Percentiles rank a stretch among this genome's conserved stretches.
These are phyloP conservation scores for Peribatodes rhomboidaria DNA, from an alignment of 2,888 invertebrate species.

Conservation along the genomic window DNA sequence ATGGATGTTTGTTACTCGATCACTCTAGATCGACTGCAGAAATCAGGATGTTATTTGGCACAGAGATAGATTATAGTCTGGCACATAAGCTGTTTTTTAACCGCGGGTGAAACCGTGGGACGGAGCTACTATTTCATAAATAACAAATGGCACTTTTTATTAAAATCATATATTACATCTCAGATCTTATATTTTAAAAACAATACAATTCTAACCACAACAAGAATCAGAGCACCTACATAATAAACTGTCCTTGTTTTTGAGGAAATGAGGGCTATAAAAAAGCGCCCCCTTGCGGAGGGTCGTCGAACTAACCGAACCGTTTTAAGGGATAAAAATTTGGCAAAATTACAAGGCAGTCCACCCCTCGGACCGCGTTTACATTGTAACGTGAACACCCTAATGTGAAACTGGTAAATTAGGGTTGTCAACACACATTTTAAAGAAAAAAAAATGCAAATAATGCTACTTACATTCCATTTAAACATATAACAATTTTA, in stretches of 20 bases:
- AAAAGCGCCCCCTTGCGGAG: constrained; percentile 58
- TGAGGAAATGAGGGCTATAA: constrained; percentile 65
- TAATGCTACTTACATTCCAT: no score
- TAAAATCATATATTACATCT: no score
- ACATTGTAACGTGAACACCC: constrained; percentile 85
- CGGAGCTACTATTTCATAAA: no score
- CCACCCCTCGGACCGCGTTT: constrained; percentile 75
- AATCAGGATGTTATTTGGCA: no score
- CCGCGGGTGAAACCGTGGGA: no score
- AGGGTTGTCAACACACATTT: constrained; percentile 63
- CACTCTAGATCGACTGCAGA: no score
- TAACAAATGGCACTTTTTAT: no score
- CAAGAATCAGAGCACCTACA: constrained; percentile 69
- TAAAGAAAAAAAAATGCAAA: neutral
- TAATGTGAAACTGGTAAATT: constrained; percentile 77
- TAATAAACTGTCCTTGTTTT: constrained; percentile 66
- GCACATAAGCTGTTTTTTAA: no score
- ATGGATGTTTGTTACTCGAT: no score
- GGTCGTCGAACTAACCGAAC: constrained; percentile 67
- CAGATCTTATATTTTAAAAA: neutral
- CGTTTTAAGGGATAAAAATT: constrained; percentile 81
- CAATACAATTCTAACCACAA: constrained; percentile 40
- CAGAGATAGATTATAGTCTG: no score
- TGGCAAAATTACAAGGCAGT: constrained; percentile 83
- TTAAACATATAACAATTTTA: no score